Base-by-base conservation (phyloP, 2,113 vertebrate genomes). In the Alethe castanea region DNA sequence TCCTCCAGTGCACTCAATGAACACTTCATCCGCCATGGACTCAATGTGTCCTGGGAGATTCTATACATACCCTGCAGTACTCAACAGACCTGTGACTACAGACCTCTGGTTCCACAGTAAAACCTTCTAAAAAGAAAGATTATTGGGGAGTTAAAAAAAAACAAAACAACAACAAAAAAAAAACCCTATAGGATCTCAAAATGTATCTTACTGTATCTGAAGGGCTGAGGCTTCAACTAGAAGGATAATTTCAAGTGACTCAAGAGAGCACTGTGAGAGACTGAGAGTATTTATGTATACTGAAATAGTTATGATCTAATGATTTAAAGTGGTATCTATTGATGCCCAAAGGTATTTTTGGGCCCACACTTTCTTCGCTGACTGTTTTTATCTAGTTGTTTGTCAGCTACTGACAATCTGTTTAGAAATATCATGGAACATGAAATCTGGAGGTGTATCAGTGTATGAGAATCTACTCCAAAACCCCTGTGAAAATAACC, bases 261-360 rank as follows among this genome's bases (percentile, higher is more conserved):
- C 10, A 57, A 45, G 62, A 91, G 66, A 72, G 26, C 91, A 87
- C 81, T 77, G 92, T 76, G 76, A 96, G 72, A 44, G 69, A 96
- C 88, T n/a, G 79, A 31, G 62, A 88, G 28, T 78, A 78, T 89
- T 96, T 95, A 81, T 22, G n/a, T 52, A 62, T 19, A 66, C 60
- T 52, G 45, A 18, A 94, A 91, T 31, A 92, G 82, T 72, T 70
- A 95, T 8, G 86, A 53, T 79, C 88, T 93, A 86, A 93, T 93
- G 94, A 97, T 77, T 97, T 92, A 80, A 94, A 86, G 88, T 86
- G 88, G 72, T 94, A 50, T 82, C 87, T 94, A 20, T 42, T 64
- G 53, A 79, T 93, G 50, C 66, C 94, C 48, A 85, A 81, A 96
- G 74, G 60, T 71, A 95, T 94, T 97, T 88, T 83, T 56, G 72